A percentile compares a stretch with the other conserved stretches of the same genome.
Conservation (phyloP, 2,113 vertebrate genomes). For the Pampusana beccarii region DNA sequence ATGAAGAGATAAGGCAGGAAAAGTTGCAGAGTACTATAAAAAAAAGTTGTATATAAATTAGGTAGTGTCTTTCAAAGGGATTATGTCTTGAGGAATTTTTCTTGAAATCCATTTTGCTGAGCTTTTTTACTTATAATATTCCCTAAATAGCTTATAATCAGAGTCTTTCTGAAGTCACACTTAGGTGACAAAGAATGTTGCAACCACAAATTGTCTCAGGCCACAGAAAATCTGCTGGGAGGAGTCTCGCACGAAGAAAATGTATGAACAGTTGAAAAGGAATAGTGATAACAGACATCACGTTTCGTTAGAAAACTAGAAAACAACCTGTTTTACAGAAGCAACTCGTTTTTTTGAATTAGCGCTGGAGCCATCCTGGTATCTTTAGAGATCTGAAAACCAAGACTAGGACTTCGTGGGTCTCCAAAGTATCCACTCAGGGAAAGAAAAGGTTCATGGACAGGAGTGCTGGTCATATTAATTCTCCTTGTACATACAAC, state of each 20-base stretch:
- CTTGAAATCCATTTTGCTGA: background rate
- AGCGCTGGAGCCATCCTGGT: background rate
- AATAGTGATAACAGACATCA: background rate
- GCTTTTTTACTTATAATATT: background rate
- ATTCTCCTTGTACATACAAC: background rate
- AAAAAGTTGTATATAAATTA: background rate
- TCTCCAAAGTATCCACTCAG: background rate
- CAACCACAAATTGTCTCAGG: background rate
- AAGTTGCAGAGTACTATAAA: background rate
- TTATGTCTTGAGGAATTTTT: background rate
- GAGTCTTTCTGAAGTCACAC: background rate
- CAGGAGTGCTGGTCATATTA: background rate
- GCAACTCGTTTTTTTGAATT: background rate
- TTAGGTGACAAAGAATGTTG: background rate
- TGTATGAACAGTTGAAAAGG: background rate
- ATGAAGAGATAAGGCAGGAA: background rate
- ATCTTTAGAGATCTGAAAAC: background rate
- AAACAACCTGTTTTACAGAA: background rate
- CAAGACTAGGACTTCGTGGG: background rate
- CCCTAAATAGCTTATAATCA: background rate
- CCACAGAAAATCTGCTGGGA: background rate
- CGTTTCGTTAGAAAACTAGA: background rate
- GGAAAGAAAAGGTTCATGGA: background rate
- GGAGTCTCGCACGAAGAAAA: background rate
- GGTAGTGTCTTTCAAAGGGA: background rate